phyloP scores from a whole-genome alignment of 1,140 invertebrate genomes.

The Gryllus bimaculatus region DNA sequence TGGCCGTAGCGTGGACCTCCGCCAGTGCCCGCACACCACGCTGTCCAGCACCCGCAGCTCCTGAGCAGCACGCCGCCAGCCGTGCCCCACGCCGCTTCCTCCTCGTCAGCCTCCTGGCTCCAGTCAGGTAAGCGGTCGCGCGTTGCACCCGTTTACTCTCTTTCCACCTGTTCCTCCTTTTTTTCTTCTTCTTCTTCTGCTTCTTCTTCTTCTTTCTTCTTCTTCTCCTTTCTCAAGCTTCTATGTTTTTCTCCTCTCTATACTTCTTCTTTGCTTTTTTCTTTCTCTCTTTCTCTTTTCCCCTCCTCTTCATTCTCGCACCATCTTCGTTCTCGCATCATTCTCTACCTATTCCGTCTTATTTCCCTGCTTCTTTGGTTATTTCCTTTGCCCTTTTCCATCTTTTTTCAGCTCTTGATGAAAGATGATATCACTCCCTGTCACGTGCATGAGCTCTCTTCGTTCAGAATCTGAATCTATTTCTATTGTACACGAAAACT shows the following conservation, averaged over 20 bases:
- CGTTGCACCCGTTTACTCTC: background rate
- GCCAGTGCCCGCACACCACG: conserved; percentile 55
- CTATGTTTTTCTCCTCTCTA: background rate
- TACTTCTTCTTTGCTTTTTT: background rate
- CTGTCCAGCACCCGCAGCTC: conserved; percentile 53
- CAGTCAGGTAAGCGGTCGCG: conserved; percentile 43
- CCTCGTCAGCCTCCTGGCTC: conserved; percentile 56
- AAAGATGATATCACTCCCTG: background rate
- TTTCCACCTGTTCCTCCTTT: background rate
- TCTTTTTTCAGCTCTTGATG: too few relatives aligned
- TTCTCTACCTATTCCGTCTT: too few relatives aligned
- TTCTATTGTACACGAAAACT: too few relatives aligned
- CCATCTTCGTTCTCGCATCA: too few relatives aligned
- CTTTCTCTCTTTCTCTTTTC: background rate
- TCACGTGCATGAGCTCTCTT: too few relatives aligned
- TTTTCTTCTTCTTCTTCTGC: background rate
- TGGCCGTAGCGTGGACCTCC: conserved; percentile 44
- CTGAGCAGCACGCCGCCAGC: conserved; percentile 49
- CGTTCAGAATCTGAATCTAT: too few relatives aligned
- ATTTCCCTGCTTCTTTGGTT: too few relatives aligned
- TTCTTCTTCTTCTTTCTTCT: background rate
- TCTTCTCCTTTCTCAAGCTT: background rate
- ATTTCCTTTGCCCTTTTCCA: too few relatives aligned
- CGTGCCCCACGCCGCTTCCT: conserved; percentile 64
- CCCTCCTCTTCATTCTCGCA: too few relatives aligned